Percentiles rank a stretch among this genome's conserved stretches.
phyloP scores from a whole-genome alignment of 2,797 vertebrate genomes.

The Naso thynnoides region DNA sequence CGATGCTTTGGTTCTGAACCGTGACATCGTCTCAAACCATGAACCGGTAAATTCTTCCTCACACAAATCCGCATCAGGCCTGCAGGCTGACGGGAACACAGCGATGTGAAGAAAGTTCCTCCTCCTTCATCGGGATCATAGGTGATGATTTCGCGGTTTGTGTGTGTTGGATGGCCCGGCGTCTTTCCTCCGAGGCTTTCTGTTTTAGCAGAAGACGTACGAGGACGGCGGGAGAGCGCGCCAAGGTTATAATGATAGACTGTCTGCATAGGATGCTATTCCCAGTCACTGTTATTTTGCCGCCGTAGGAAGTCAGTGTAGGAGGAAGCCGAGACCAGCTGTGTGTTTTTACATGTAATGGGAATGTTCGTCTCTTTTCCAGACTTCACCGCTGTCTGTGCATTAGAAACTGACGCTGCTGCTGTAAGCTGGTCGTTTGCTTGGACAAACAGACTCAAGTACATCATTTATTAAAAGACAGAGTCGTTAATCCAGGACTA shows the following conservation, averaged over 20 bases:
- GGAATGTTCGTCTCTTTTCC: slow-evolving; percentile 60
- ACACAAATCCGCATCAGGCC: slow-evolving; percentile 45
- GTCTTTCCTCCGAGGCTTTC: slow-evolving; percentile 50
- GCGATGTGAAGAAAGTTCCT: slow-evolving; percentile 18
- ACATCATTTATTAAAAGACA: not conserved
- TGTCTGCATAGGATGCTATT: slow-evolving; percentile 74
- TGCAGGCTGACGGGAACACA: slow-evolving; percentile 33
- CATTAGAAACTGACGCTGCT: slow-evolving; percentile 20
- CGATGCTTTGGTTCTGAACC: slow-evolving; percentile 27
- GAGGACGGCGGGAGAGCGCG: slow-evolving; percentile 36
- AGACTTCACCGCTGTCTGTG: slow-evolving; percentile 30
- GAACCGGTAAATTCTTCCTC: slow-evolving; percentile 37
- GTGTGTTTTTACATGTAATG: slow-evolving; percentile 46
- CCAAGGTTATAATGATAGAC: slow-evolving; percentile 78
- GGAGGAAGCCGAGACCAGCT: slow-evolving; percentile 61
- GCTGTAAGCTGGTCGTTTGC: not conserved
- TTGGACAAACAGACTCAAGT: not conserved
- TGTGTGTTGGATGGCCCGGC: slow-evolving; percentile 34
- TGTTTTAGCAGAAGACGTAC: slow-evolving; percentile 61
- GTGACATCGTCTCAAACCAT: slow-evolving; percentile 37
- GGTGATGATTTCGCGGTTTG: slow-evolving; percentile 72
- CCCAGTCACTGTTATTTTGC: slow-evolving; percentile 73
- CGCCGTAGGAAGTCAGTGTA: slow-evolving; percentile 62
- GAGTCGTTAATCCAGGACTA: not conserved
- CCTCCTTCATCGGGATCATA: slow-evolving; percentile 43